Percentiles rank a stretch among this genome's conserved stretches.
Evolutionary conservation across 2,797 vertebrate species (phyloP).

Genomic region (Agapornis canus): DNA sequence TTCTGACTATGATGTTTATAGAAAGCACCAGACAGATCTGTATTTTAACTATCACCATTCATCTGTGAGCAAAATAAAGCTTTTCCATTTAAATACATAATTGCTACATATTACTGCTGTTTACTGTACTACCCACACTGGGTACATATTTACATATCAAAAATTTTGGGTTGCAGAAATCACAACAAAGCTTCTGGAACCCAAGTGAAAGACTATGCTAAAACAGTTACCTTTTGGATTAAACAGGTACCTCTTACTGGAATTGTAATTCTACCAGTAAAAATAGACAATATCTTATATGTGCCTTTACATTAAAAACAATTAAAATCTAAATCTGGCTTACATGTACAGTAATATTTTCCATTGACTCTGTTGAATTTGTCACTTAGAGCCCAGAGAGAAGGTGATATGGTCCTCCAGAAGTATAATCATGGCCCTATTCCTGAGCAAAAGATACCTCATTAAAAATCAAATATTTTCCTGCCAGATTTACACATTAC

Average conservation of each 20-base stretch:
- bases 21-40: neutral
- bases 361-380: neutral
- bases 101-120: neutral
- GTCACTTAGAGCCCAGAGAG: constrained; percentile 2
- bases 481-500: neutral
- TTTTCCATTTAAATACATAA: neutral
- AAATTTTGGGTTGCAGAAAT: neutral
- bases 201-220: neutral
- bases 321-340: neutral
- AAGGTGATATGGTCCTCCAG: neutral
- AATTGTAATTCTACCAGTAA: neutral
- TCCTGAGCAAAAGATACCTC: constrained; percentile 56
- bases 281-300: neutral
- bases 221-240: neutral
- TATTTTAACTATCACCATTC: neutral
- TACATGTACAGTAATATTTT: neutral
- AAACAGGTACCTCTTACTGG: neutral
- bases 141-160: neutral
- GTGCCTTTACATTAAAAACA: neutral
- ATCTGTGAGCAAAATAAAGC: neutral
- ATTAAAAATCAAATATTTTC: constrained; percentile 22
- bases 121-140: neutral
- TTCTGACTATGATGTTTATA: neutral
- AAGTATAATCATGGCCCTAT: neutral
- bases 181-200: neutral